phyloP scores from a whole-genome alignment of 2,888 invertebrate species.

The Eristalis intricaria region DNA sequence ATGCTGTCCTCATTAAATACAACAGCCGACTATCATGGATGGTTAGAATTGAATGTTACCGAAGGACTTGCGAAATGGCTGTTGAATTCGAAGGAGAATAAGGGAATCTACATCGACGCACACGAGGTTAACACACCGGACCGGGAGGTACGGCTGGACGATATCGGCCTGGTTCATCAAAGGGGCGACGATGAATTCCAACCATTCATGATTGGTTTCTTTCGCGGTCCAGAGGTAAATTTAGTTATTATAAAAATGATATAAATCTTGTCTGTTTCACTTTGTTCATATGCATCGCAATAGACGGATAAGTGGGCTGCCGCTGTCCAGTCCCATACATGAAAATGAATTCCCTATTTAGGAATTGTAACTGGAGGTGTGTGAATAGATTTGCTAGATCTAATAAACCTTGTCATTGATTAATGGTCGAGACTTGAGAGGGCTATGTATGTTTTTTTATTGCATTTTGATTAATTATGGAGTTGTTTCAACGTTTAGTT shows the following conservation, averaged over 20 bases:
- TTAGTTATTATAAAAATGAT: conserved; percentile 45
- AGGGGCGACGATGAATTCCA: conserved; percentile 91
- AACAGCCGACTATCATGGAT: conserved; percentile 89
- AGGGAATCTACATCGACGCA: conserved; percentile 92
- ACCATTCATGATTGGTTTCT: conserved; percentile 96
- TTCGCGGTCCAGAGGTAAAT: conserved; percentile 86
- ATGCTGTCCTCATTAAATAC: conserved; percentile 89
- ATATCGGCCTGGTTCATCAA: conserved; percentile 90
- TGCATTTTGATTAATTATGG: not conserved
- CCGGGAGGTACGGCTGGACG: conserved; percentile 91
- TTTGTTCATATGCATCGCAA: conserved; percentile 25
- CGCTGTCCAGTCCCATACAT: not conserved
- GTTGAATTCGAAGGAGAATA: conserved; percentile 89
- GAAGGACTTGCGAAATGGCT: conserved; percentile 89
- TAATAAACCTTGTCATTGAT: not conserved
- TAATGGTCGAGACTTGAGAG: not conserved
- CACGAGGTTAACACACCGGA: conserved; percentile 88
- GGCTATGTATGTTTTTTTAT: not conserved
- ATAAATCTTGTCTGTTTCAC: conserved; percentile 29
- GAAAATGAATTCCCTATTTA: conserved; percentile 22
- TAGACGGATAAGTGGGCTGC: conserved; percentile 23
- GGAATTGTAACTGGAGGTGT: not conserved
- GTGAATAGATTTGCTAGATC: not conserved
- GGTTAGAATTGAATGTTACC: conserved; percentile 94
- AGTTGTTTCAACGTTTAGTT: not conserved